Conservation (phyloP, 2,797 vertebrate species). For the Forpus xanthops region DNA sequence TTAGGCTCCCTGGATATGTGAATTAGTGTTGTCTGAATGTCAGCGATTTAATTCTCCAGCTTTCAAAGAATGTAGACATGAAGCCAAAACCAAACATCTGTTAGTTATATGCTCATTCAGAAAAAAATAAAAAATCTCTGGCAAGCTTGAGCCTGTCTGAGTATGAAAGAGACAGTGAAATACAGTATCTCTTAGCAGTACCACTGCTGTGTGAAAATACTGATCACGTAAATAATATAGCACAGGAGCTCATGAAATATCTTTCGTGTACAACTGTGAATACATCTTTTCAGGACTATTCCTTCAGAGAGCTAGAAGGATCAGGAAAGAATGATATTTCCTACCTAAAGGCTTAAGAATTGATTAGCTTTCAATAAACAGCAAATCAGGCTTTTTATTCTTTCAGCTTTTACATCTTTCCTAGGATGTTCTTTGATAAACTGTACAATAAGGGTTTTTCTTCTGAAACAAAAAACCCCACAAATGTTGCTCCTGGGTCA, state of each 20-base stretch:
- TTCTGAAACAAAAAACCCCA: neutral
- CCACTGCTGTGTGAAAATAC: neutral
- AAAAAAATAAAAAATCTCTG: constrained; percentile 16
- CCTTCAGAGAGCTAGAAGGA: neutral
- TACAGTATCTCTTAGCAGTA: constrained; percentile 41
- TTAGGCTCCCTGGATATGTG: constrained; percentile 77
- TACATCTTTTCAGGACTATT: neutral
- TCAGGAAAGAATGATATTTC: neutral
- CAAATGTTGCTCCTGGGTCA: neutral
- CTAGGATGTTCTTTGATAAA: neutral
- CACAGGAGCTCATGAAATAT: neutral
- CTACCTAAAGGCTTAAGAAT: neutral
- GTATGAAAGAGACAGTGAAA: constrained; percentile 44
- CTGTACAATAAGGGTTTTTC: neutral
- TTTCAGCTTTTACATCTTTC: neutral
- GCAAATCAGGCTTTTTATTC: neutral
- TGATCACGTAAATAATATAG: neutral
- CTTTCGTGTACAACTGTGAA: neutral
- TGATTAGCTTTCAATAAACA: neutral
- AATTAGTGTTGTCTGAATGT: constrained; percentile 81
- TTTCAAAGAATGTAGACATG: constrained; percentile 78
- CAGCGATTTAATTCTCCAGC: constrained; percentile 77
- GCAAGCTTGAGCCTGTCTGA: constrained; percentile 52
- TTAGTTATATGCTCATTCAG: constrained; percentile 64
- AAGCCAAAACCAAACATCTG: constrained; percentile 77